Base-by-base conservation (phyloP, 2,888 invertebrate species). In the Drosophila leonis region DNA sequence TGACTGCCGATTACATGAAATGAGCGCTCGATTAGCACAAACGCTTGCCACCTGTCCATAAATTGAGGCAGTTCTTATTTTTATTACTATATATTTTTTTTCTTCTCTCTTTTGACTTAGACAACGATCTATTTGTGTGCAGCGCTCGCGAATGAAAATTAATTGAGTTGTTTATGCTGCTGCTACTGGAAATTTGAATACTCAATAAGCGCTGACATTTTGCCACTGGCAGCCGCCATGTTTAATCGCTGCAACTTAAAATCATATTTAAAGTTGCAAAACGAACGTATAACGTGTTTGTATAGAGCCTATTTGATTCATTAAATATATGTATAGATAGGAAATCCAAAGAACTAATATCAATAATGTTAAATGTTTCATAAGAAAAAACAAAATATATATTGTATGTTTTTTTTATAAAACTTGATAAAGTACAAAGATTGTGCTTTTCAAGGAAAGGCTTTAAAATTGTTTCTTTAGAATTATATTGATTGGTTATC, bases 141-240 rank as follows among this genome's bases (percentile, higher is more conserved):
- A n/a, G 27, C 52, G n/a, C 2, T 51, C 18, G 41, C 68, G 54
- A 49, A 49, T 68, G 33, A 24, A 56, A 55, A 54, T 55, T 72
- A 87, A 83, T 82, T 83, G 72, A 83, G 49, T 77, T 77, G 76
- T 74, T 78, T 71, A 73, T 75, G 72, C 20, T 74, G 69, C 27
- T 51, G 29, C 66, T 42, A 61, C 24, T 63, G 24, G n/a, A 46
- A 46, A 74, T 49, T 49, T 49, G 31, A 49, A 31, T 49, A 63
- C 75, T 66, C 37, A 70, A 67, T 52, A 18, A 24, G n/a, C 33
- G 55, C 27, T 49, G 79, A 74, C 80, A 74, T 54, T 75, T 82
- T 68, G 75, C 71, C 72, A 46, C 7, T 35, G 69, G 67, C 78
- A 70, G 57, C 51, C 44, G 79, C 74, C 72, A 72, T 67, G 55